Base-by-base conservation (phyloP, 2,888 invertebrate species). In the Latrodectus elegans region DNA sequence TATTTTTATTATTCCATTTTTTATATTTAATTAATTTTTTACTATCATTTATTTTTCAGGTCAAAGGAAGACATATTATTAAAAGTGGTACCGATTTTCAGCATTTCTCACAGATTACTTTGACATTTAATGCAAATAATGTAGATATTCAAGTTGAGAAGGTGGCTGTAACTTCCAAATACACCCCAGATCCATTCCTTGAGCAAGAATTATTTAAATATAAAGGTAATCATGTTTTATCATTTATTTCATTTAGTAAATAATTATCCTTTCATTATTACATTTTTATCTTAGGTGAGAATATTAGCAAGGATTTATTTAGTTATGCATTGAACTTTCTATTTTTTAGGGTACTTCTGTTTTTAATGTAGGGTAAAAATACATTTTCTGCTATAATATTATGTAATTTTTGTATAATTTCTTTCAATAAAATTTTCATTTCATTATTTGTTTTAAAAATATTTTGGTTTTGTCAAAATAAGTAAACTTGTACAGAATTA, bases 51-150 rank as follows among this genome's bases (percentile, higher is more conserved):
- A 55, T 73, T 74, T 90, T 89, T 1, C 92, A 95, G 94, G 93
- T 97, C 22, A 96, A 97, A 93, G 95, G 95, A 78, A 96, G 94
- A 91, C 95, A 95, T 91, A 94, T 97, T 85, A 94, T 97, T 0
- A 97, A 97, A 92, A 97, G 97, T 91, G 97, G 97, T 22, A 97
- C 97, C 4, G 97, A 97, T 92, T 97, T 97, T 92, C 94, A 96
- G 26, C 95, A 97, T 91, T 96, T 97, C 92, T 96, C 96, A 74
- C 95, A 95, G 92, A 95, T 97, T 70, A 95, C 94, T 0, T 92
- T 97, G 55, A 94, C 93, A 87, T 95, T 95, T 90, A 93, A 93
- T 67, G 92, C 93, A 1, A 93, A 93, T 52, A 92, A 93, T 15
- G 93, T 95, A 14, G 93, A 94, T 60, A 94, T 95, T 0, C 93